Evolutionary conservation across 2,888 invertebrate species (phyloP), one percentile per base, ranked within the genome.

Genomic region (Athetis lepigone): DNA sequence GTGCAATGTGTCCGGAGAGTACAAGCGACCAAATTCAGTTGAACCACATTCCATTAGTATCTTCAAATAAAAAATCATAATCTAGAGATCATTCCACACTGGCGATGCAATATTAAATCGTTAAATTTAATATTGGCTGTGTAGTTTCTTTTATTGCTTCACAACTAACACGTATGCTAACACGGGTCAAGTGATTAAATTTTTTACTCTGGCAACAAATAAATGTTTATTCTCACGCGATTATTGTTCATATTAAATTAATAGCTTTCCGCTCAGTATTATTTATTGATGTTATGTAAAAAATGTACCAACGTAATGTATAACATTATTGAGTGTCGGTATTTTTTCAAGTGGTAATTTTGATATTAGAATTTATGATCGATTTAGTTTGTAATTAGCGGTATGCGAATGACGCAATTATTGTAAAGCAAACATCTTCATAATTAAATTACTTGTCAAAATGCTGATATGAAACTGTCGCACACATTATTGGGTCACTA

Each of bases 91-190:
- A 82, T 65, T 29, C 54, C 73, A 83, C 65, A 70, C 66, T 91
- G 90, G 93, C 79, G 86, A 88, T 90, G 89, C 91, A 89, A 88
- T 93, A 94, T 94, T 93, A 93, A 89, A 93, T 93, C 93, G 93
- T 94, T 93, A 93, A 93, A 91, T 93, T 93, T 95, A 93, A 94
- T 94, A 95, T 93, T 94, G 90, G 90, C 90, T 81, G 80, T 85
- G 88, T 90, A 87, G 89, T 93, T 93, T 93, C 90, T 92, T 92
- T 92, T 93, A 93, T 94, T 94, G 90, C 92, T 87, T 91, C 87
- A 91, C 89, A 89, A 89, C 88, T 91, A 90, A 91, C 91, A 87
- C 90, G 87, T 88, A 88, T 87, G 87, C 88, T 90, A 90, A 91
- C 90, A 88, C 85, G 84, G 89, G 87, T 88, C 89, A 85, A 88